Percentiles rank a stretch among this genome's conserved stretches.
These are phyloP conservation scores for Belgica antarctica DNA, from an alignment of 2,888 invertebrate species.

Conservation along the genomic window DNA sequence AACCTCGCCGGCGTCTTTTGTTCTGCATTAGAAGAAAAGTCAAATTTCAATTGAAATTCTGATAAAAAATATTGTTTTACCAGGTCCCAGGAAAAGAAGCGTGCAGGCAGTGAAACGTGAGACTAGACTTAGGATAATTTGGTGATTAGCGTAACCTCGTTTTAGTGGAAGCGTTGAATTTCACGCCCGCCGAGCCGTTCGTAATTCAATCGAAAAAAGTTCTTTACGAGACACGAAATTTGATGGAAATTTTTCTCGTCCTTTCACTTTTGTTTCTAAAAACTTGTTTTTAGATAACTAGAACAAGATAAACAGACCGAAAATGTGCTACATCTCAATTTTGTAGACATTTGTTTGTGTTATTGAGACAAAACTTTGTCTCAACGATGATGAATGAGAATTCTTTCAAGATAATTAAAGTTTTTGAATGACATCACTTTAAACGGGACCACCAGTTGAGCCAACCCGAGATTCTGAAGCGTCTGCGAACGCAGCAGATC, in stretches of 20 bases:
- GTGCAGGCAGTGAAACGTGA: too few relatives aligned
- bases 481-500: neutral
- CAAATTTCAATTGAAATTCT: constrained; percentile 20
- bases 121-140: constrained; percentile 1
- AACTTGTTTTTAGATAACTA: constrained; percentile 19
- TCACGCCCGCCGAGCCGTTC: constrained; percentile 1
- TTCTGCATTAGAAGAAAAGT: constrained; percentile 12
- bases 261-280: constrained; percentile 5
- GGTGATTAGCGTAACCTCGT: neutral
- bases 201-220: neutral
- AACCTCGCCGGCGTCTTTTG: neutral
- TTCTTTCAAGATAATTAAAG: constrained; percentile 35
- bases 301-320: constrained; percentile 32
- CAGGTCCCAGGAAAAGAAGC: too few relatives aligned
- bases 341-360: neutral
- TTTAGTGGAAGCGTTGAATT: neutral
- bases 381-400: constrained; percentile 34
- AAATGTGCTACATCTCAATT: neutral
- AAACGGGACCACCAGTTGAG: constrained; percentile 33
- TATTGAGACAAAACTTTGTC: neutral
- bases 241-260: neutral
- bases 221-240: neutral
- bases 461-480: too few relatives aligned
- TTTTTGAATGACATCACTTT: constrained; percentile 42
- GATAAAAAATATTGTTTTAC: constrained; percentile 23